A percentile compares a stretch with the other conserved stretches of the same genome.
Conservation (phyloP, 2,113 vertebrate genomes). For the Mobula hypostoma region DNA sequence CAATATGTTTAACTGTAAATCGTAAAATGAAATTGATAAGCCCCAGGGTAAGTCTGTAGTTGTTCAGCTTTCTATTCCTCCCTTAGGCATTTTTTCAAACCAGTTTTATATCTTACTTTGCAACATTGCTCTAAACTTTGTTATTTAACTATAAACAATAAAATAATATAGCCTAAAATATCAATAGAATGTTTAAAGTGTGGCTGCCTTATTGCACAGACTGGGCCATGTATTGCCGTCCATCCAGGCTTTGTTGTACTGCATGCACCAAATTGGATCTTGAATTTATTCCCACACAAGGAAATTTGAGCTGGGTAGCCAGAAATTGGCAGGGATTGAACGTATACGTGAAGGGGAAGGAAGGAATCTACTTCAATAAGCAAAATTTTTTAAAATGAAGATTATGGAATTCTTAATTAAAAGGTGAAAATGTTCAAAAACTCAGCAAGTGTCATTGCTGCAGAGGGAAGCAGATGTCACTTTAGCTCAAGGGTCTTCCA, state of each 20-base stretch:
- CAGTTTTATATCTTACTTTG: not conserved
- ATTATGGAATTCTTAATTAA: too few relatives aligned
- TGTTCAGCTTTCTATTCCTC: not conserved
- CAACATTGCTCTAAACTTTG: not conserved
- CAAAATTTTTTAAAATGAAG: too few relatives aligned
- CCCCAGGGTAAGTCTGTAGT: not conserved
- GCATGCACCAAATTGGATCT: not conserved
- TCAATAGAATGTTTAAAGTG: not conserved
- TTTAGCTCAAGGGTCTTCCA: too few relatives aligned
- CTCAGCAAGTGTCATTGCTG: too few relatives aligned
- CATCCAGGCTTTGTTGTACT: not conserved
- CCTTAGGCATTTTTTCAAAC: not conserved
- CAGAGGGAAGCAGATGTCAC: too few relatives aligned
- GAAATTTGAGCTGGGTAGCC: too few relatives aligned
- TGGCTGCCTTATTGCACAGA: not conserved
- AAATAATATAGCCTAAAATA: not conserved
- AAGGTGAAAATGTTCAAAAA: too few relatives aligned
- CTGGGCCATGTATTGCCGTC: not conserved
- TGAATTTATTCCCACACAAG: not conserved
- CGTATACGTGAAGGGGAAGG: not conserved
- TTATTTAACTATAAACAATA: not conserved
- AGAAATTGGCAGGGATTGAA: too few relatives aligned
- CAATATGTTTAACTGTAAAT: not conserved
- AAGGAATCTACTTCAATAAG: not conserved
- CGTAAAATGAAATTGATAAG: not conserved